Evolutionary conservation across 2,797 vertebrate genomes (phyloP).

Genomic region (Mus spretus): DNA sequence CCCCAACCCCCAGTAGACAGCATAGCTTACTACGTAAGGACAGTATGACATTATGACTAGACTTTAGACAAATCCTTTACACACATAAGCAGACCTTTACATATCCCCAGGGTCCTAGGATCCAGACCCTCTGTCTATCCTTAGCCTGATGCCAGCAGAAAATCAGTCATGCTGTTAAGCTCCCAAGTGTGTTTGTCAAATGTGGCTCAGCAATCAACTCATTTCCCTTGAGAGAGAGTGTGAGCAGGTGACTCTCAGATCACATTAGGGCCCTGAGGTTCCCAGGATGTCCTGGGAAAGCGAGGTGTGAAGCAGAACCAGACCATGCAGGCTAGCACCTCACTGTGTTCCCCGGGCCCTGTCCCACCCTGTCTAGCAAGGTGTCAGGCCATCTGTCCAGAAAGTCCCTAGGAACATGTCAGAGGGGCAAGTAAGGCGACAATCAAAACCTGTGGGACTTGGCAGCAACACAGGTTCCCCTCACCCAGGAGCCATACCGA

Average conservation of each 20-base stretch:
- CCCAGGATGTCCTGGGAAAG: background rate
- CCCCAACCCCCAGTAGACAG: background rate
- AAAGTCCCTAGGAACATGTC: background rate
- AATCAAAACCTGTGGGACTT: background rate
- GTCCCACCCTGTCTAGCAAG: background rate
- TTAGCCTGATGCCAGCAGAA: background rate
- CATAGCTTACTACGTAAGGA: slow-evolving; percentile 66
- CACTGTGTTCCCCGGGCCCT: background rate
- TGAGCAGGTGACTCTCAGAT: background rate
- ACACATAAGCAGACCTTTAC: no score
- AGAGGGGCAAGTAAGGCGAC: background rate
- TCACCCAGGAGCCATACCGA: background rate
- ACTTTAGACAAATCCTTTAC: background rate
- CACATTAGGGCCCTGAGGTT: background rate
- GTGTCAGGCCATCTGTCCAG: slow-evolving; percentile 68
- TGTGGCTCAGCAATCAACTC: background rate
- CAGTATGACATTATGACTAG: slow-evolving; percentile 53
- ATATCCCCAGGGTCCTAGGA: background rate
- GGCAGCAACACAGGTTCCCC: no score
- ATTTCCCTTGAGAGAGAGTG: background rate
- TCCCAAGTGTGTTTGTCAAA: background rate
- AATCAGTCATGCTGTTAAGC: background rate
- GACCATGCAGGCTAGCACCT: background rate
- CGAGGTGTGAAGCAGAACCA: background rate
- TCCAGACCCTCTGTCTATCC: background rate